Evolutionary conservation across 2,888 invertebrate species (phyloP).

Genomic region (Phytoseiulus persimilis): DNA sequence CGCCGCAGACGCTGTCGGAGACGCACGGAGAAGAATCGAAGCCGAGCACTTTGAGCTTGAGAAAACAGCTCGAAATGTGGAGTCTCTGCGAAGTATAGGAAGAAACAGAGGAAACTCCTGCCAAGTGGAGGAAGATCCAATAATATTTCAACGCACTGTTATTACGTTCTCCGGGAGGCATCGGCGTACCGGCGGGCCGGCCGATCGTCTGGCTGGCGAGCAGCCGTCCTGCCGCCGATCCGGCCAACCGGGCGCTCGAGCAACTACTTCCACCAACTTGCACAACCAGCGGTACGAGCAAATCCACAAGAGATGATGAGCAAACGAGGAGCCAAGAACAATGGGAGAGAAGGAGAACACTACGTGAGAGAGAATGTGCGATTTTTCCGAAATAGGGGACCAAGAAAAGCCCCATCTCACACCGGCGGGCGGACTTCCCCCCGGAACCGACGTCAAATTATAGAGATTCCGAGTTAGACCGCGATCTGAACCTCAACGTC

Average conservation of each 20-base stretch:
- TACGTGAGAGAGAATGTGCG: background rate
- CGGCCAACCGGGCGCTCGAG: background rate
- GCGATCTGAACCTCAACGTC: background rate
- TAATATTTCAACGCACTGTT: slow-evolving; percentile 35
- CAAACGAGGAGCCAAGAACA: no score
- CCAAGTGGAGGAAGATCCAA: slow-evolving; percentile 10
- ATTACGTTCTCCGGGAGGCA: slow-evolving; percentile 6
- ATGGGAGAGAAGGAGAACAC: background rate
- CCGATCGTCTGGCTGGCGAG: background rate
- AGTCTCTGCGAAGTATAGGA: background rate
- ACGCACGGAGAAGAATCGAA: background rate
- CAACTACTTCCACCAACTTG: background rate
- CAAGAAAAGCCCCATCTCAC: background rate
- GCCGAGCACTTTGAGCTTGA: background rate
- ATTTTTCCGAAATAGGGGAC: background rate
- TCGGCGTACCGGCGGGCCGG: background rate
- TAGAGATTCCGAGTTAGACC: slow-evolving; percentile 5
- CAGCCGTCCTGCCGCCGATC: background rate
- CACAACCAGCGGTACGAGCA: background rate
- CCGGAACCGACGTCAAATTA: background rate
- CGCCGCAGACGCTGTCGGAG: background rate
- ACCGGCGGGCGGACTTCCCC: no score
- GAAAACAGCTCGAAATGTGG: background rate
- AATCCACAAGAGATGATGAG: background rate
- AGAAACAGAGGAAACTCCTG: background rate